Percentiles rank a stretch among this genome's conserved stretches.
Conservation (phyloP, 2,888 invertebrate genomes). For the Cerastoderma edule region DNA sequence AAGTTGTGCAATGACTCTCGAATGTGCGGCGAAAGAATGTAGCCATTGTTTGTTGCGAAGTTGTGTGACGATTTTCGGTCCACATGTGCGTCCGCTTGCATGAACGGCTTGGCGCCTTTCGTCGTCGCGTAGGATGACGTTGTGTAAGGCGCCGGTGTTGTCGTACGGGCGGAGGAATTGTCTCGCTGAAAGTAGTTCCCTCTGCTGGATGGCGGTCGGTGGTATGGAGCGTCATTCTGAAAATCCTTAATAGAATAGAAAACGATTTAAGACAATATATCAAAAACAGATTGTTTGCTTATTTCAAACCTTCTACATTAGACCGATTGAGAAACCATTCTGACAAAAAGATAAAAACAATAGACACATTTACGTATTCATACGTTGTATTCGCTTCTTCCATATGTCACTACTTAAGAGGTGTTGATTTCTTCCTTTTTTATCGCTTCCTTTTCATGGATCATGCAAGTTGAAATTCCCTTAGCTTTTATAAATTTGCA, state of each 20-base stretch:
- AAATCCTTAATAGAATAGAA: not conserved
- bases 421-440: too few relatives aligned
- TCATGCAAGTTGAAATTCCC: too few relatives aligned
- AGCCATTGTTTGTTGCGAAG: constrained; percentile 19
- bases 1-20: constrained; percentile 5
- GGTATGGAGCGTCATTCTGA: constrained; percentile 1
- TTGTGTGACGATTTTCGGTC: constrained; percentile 4
- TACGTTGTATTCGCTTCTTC: too few relatives aligned
- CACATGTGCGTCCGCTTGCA: not conserved
- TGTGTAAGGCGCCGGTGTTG: not conserved
- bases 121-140: not conserved
- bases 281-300: not conserved
- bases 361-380: too few relatives aligned
- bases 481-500: too few relatives aligned
- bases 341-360: too few relatives aligned
- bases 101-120: not conserved
- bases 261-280: not conserved
- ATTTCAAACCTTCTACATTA: too few relatives aligned
- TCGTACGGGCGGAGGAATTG: not conserved
- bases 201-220: not conserved
- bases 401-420: too few relatives aligned
- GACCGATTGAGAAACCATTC: too few relatives aligned
- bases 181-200: not conserved
- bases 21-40: constrained; percentile 10
- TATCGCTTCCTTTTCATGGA: too few relatives aligned